Evolutionary conservation across 2,113 vertebrate genomes (phyloP), one percentile per base, ranked within the genome.

Genomic region (Podilymbus podiceps): DNA sequence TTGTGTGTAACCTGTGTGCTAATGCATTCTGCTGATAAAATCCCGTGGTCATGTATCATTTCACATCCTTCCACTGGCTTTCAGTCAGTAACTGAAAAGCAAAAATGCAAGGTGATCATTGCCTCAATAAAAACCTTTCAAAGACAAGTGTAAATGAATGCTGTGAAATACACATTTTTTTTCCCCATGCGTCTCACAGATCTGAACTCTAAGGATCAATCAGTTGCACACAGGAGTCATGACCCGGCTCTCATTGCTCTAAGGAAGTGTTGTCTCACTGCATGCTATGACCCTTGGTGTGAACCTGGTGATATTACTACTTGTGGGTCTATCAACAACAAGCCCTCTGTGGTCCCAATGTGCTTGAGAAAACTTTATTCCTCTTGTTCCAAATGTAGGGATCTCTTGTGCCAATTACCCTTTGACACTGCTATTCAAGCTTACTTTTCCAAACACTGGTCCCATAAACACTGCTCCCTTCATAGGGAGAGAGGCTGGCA

Each of bases 301-400:
- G 88, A 96, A 96, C 92, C 73, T 95, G 72, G 40, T 93, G 92
- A 91, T 92, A 59, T 96, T 96, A 89, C 66, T 94, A 91, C 96
- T 86, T 81, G 91, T 50, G 77, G 88, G 89, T 95, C 82, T 90
- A 87, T 87, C 95, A 95, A 58, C 89, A 75, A 47, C 50, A 95
- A 97, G 88, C 69, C 73, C 74, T 76, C 73, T 92, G 89, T 81
- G 74, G 95, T 94, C 76, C 81, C 95, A 87, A 67, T 68, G 91
- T 95, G 95, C 91, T 89, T 92, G 88, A 72, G 81, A 84, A 91
- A 95, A 88, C 93, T 82, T 93, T 66, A 90, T 97, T 95, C 88
- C 85, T 94, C 89, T 86, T 92, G 85, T 79, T 78, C 91, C 72
- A 91, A 92, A 93, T 24, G 66, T 93, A 86, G 63, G 55, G 71